A percentile compares a stretch with the other conserved stretches of the same genome.
phyloP scores from a whole-genome alignment of 2,888 invertebrate genomes.

The Lysandra bellargus region DNA sequence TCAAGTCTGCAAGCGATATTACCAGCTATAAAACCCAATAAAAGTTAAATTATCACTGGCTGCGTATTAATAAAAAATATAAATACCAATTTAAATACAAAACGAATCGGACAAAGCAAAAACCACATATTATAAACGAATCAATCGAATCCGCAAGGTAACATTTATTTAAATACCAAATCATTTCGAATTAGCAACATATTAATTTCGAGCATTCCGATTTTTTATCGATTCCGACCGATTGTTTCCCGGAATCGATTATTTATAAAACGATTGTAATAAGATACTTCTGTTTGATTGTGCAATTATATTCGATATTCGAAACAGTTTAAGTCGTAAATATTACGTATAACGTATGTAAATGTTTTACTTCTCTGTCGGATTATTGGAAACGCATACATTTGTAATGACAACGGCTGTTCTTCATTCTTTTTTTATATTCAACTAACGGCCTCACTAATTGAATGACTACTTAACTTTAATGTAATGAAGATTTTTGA shows the following conservation, averaged over 20 bases:
- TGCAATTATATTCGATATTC: conserved; percentile 21
- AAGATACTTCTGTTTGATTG: conserved; percentile 28
- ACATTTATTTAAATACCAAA: conserved; percentile 31
- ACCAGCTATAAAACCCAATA: conserved; percentile 19
- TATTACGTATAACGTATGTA: not conserved
- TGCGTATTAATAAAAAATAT: conserved; percentile 12
- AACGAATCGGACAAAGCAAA: conserved; percentile 26
- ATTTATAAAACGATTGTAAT: conserved; percentile 31
- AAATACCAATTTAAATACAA: conserved; percentile 29
- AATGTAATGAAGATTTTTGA: not conserved
- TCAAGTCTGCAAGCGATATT: not conserved
- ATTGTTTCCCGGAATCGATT: conserved; percentile 46
- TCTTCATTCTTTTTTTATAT: not conserved
- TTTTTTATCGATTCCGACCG: conserved; percentile 33
- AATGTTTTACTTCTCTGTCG: not conserved
- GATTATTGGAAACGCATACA: not conserved
- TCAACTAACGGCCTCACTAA: not conserved
- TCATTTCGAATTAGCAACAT: conserved; percentile 35
- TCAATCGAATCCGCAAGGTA: conserved; percentile 28
- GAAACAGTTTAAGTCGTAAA: conserved; percentile 5
- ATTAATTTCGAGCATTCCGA: conserved; percentile 33
- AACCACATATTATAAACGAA: conserved; percentile 27
- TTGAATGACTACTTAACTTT: not conserved
- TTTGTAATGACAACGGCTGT: not conserved
- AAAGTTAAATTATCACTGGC: conserved; percentile 22